phyloP scores from a whole-genome alignment of 1,140 invertebrate genomes.

The Centruroides sculpturatus region DNA sequence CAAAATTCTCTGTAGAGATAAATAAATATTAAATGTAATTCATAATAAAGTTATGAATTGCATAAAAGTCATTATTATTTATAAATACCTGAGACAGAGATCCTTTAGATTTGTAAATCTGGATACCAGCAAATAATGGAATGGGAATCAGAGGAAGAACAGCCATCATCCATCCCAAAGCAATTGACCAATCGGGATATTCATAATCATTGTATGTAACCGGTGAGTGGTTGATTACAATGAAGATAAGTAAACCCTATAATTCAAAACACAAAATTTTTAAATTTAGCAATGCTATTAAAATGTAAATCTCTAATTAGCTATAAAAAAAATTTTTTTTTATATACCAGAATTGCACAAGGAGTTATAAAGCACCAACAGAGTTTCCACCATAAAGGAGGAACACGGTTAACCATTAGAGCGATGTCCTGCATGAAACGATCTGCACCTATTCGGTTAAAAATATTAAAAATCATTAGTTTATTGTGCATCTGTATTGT shows the following conservation, averaged over 20 bases:
- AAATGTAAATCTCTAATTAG: too few relatives aligned
- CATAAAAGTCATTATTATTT: background rate
- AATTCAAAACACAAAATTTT: background rate
- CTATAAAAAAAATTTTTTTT: too few relatives aligned
- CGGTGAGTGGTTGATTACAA: conserved; percentile 8
- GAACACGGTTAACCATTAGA: conserved; percentile 10
- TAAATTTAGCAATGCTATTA: too few relatives aligned
- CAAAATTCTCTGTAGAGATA: conserved; percentile 8
- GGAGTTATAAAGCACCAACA: conserved; percentile 16
- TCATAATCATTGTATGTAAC: conserved; percentile 23
- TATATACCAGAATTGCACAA: conserved; percentile 3
- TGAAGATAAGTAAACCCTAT: conserved; percentile 5
- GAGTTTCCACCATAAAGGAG: conserved; percentile 12
- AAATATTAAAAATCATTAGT: too few relatives aligned
- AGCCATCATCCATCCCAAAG: conserved; percentile 54
- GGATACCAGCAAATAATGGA: conserved; percentile 4
- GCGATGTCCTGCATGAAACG: conserved; percentile 13
- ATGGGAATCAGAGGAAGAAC: conserved; percentile 17
- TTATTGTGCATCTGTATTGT: too few relatives aligned
- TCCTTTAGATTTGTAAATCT: conserved; percentile 9
- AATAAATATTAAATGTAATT: too few relatives aligned
- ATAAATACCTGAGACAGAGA: conserved; percentile 5
- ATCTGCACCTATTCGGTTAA: conserved; percentile 4
- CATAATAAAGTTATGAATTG: background rate
- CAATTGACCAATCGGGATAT: conserved; percentile 60